phyloP scores from a whole-genome alignment of 2,113 vertebrate genomes.

The Porphyrio hochstetteri region DNA sequence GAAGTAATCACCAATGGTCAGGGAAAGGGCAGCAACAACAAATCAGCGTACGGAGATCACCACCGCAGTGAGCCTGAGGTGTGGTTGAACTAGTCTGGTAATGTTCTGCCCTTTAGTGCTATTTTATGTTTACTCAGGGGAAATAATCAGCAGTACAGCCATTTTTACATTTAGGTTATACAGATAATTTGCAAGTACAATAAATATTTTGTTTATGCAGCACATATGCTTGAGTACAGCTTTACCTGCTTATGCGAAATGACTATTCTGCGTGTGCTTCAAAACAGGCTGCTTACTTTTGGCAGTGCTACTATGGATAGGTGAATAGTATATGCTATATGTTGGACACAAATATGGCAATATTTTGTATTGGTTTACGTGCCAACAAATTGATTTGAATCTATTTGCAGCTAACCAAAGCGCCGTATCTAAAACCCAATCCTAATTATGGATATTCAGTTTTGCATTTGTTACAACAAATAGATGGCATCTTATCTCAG shows the following conservation, averaged over 20 bases:
- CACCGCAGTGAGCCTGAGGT: background rate
- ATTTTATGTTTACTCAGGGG: background rate
- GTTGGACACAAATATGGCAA: background rate
- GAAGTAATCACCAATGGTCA: background rate
- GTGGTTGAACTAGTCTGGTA: background rate
- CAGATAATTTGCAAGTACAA: background rate
- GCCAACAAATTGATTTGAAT: background rate
- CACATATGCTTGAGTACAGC: background rate
- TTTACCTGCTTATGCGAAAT: background rate
- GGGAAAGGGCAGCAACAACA: background rate
- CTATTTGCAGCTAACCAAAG: background rate
- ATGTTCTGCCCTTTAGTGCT: background rate
- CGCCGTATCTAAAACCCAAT: background rate
- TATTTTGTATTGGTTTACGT: background rate
- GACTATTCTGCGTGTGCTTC: background rate
- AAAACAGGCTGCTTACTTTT: background rate
- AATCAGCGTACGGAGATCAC: background rate
- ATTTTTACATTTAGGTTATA: background rate
- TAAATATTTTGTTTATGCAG: background rate
- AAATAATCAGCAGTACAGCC: background rate
- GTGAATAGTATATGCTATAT: background rate
- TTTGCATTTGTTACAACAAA: background rate
- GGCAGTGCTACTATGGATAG: background rate
- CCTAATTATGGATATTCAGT: background rate
- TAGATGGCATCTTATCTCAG: background rate